These are phyloP conservation scores for Xerus inauris DNA, from an alignment of 2,113 vertebrate genomes.

Conservation along the genomic window DNA sequence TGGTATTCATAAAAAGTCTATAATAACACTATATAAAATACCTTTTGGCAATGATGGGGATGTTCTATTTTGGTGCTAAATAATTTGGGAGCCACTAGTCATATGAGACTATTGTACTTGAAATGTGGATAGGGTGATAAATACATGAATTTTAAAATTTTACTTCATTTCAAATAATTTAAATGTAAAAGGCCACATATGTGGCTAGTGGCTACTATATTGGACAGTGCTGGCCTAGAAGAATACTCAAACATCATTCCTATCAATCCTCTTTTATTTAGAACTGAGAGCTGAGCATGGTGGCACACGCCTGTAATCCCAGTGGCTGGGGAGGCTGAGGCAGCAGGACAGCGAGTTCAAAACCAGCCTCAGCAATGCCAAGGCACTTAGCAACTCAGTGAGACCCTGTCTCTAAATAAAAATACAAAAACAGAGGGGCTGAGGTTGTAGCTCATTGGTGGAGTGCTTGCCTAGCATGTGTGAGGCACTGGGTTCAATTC, in stretches of 20 bases:
- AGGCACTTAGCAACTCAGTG: too few relatives aligned
- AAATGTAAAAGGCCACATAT: constrained; percentile 28
- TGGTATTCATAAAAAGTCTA: constrained; percentile 26
- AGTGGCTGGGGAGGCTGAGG: too few relatives aligned
- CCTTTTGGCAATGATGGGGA: not conserved
- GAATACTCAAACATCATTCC: not conserved
- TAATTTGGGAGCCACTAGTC: not conserved
- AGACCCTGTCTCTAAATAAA: too few relatives aligned
- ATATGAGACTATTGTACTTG: not conserved
- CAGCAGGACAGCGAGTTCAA: too few relatives aligned
- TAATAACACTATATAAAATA: constrained; percentile 22
- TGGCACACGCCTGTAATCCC: too few relatives aligned
- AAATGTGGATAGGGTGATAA: constrained; percentile 20
- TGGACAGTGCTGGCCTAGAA: not conserved
- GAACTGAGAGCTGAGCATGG: not conserved
- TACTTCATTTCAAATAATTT: constrained; percentile 14
- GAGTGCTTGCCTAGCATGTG: too few relatives aligned
- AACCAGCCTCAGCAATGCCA: too few relatives aligned
- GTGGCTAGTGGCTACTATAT: not conserved
- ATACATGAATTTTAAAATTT: constrained; percentile 34
- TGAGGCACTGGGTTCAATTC: too few relatives aligned
- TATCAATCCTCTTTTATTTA: not conserved
- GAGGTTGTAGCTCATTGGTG: too few relatives aligned
- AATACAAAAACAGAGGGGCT: too few relatives aligned
- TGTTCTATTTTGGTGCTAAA: not conserved